Evolutionary conservation across 2,888 invertebrate species (phyloP).

Genomic region (Phasia obesa): DNA sequence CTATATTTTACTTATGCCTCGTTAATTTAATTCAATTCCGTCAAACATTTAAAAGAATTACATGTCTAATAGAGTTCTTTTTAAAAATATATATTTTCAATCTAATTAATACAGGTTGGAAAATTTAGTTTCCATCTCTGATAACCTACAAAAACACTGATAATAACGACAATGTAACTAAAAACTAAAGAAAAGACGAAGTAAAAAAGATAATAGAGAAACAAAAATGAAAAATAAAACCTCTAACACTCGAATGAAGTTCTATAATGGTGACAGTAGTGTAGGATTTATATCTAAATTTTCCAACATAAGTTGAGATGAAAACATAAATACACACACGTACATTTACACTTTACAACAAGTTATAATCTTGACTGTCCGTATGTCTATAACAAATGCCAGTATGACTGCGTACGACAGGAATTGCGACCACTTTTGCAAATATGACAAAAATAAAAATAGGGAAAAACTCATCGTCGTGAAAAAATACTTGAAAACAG

Average conservation of each 20-base stretch:
- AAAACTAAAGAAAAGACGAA: constrained; percentile 32
- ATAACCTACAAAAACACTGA: not conserved
- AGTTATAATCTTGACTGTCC: constrained; percentile 70
- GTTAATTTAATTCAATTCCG: too few species aligned
- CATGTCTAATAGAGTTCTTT: too few species aligned
- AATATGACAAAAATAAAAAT: constrained; percentile 72
- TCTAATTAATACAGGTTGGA: not conserved
- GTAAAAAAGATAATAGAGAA: constrained; percentile 16
- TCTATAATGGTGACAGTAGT: constrained; percentile 20
- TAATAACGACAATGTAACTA: constrained; percentile 51
- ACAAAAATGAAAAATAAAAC: constrained; percentile 43
- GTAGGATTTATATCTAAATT: constrained; percentile 54
- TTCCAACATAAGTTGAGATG: constrained; percentile 59
- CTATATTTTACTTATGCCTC: too few species aligned
- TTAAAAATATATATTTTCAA: not conserved
- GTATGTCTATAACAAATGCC: constrained; percentile 48
- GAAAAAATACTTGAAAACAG: constrained; percentile 38
- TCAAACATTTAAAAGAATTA: too few species aligned
- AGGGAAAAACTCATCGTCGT: constrained; percentile 6
- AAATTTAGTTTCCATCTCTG: constrained; percentile 7
- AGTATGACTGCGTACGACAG: constrained; percentile 76
- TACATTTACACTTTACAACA: constrained; percentile 70
- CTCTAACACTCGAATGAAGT: constrained; percentile 67
- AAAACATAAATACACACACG: constrained; percentile 57
- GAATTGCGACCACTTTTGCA: constrained; percentile 79